Conservation (phyloP, 2,113 vertebrate genomes). For the Ameiurus melas region DNA sequence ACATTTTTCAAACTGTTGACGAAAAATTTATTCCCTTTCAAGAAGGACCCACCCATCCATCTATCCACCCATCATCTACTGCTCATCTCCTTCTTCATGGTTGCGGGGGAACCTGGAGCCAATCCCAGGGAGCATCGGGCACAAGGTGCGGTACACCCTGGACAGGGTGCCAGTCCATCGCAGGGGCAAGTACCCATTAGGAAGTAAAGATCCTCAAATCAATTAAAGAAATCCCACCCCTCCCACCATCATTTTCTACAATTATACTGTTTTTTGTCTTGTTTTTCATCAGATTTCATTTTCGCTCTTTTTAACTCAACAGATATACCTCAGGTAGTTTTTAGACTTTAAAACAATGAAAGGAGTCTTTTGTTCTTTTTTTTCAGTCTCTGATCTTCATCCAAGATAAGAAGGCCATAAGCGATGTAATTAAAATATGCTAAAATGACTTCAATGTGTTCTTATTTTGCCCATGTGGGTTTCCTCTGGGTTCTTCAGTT, state of each 20-base stretch:
- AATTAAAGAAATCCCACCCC: not conserved
- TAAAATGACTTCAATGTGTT: not conserved
- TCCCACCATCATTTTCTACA: not conserved
- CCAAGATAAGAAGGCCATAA: not conserved
- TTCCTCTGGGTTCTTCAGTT: not conserved
- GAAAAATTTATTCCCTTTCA: conserved; percentile 3
- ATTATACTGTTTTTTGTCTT: not conserved
- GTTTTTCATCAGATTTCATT: not conserved
- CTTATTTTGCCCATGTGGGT: not conserved
- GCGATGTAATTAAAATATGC: not conserved
- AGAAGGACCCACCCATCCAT: no score
- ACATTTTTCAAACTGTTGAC: not conserved
- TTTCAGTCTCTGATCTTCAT: not conserved
- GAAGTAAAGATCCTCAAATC: not conserved
- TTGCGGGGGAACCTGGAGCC: no score
- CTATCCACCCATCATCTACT: no score
- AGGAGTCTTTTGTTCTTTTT: not conserved
- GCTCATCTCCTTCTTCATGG: no score
- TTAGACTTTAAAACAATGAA: not conserved
- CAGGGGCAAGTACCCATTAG: not conserved
- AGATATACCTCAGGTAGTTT: not conserved
- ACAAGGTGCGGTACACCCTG: no score
- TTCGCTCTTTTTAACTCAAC: not conserved
- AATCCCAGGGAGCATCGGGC: no score
- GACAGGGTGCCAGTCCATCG: no score